These are phyloP conservation scores for Prosapia bicincta DNA, from an alignment of 2,888 invertebrate genomes.

Conservation along the genomic window DNA sequence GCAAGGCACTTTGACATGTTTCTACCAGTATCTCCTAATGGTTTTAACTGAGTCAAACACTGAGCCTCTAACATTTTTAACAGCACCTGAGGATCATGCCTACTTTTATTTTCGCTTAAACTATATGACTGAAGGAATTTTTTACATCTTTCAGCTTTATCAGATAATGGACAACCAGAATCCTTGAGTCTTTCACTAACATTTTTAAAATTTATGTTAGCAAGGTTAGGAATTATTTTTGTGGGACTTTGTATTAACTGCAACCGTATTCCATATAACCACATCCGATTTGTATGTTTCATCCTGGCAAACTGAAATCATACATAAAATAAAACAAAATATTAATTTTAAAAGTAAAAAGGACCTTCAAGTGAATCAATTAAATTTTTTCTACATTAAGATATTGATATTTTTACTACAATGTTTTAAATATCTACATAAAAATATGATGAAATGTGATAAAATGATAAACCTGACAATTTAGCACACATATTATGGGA, in stretches of 20 bases:
- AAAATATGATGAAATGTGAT: too few relatives aligned
- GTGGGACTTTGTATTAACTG: conserved; percentile 40
- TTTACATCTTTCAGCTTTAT: conserved; percentile 39
- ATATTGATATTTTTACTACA: too few relatives aligned
- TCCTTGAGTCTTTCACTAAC: conserved; percentile 38
- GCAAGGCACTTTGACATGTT: conserved; percentile 36
- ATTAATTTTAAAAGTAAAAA: too few relatives aligned
- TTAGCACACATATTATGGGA: too few relatives aligned
- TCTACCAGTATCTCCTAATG: conserved; percentile 32
- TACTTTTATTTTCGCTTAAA: conserved; percentile 15
- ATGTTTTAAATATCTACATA: too few relatives aligned
- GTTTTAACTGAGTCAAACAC: conserved; percentile 31
- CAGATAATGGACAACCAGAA: conserved; percentile 38
- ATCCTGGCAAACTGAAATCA: conserved; percentile 45
- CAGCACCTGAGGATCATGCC: conserved; percentile 34
- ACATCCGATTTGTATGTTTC: conserved; percentile 44
- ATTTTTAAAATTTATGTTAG: conserved; percentile 36
- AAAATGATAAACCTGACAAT: too few relatives aligned
- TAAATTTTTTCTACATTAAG: too few relatives aligned
- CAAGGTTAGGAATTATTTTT: conserved; percentile 5
- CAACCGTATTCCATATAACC: conserved; percentile 48
- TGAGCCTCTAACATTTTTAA: conserved; percentile 38
- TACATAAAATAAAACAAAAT: too few relatives aligned
- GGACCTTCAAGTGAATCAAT: too few relatives aligned
- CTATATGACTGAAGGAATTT: conserved; percentile 38